Evolutionary conservation across 2,888 invertebrate genomes (phyloP).

Genomic region (Cantharis flavilabris): DNA sequence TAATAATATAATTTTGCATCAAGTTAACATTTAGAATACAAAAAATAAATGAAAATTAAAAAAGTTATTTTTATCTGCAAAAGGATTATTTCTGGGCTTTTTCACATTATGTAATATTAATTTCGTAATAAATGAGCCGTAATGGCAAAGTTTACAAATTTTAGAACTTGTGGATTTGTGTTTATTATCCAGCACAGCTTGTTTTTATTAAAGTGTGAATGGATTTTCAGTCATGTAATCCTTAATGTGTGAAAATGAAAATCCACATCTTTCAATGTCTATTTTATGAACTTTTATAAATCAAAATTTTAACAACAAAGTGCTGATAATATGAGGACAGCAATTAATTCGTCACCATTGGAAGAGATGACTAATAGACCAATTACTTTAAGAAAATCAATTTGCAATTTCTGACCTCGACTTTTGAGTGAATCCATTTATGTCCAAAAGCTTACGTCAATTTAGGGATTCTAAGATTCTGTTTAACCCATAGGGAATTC

Average conservation of each 20-base stretch:
- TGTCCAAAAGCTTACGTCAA: conserved; percentile 5
- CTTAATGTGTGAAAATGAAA: neutral
- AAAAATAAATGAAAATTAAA: neutral
- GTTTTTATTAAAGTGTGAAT: neutral
- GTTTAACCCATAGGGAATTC: neutral
- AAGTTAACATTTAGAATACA: neutral
- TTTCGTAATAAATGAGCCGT: neutral
- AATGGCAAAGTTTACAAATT: neutral
- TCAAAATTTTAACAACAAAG: too few species aligned
- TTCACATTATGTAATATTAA: neutral
- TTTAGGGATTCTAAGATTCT: conserved; percentile 1
- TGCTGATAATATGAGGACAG: neutral
- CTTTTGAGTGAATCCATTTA: conserved; percentile 4
- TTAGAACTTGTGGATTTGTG: neutral
- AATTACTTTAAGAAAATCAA: conserved; percentile 16
- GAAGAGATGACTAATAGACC: neutral
- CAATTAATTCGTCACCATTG: conserved; percentile 3
- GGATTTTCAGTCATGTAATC: neutral
- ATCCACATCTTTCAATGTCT: neutral
- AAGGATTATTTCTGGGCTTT: neutral
- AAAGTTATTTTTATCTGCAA: neutral
- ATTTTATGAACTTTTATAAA: neutral
- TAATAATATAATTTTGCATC: too few species aligned
- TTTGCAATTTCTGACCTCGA: neutral
- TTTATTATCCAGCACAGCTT: neutral